These are phyloP conservation scores for Lepus americanus DNA, from an alignment of 2,113 vertebrate genomes.

Conservation along the genomic window DNA sequence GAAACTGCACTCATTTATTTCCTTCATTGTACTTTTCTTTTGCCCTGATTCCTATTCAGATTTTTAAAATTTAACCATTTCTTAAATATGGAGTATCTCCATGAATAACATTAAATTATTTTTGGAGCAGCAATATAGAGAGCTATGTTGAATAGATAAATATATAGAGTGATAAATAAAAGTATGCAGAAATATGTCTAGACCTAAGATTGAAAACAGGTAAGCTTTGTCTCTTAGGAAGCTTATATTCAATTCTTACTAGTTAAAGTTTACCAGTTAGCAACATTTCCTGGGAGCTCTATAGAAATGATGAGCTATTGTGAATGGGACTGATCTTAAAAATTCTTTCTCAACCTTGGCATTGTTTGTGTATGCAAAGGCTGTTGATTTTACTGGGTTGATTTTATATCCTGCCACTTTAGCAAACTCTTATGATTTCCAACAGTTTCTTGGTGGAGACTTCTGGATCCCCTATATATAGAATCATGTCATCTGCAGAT, in stretches of 20 bases:
- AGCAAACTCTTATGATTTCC: too few relatives aligned
- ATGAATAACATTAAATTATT: neutral
- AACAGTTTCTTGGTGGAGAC: too few relatives aligned
- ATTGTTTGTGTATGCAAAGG: too few relatives aligned
- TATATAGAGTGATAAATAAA: neutral
- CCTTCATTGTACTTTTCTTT: neutral
- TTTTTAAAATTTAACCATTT: neutral
- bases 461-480: too few relatives aligned
- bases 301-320: neutral
- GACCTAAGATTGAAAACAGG: neutral
- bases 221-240: neutral
- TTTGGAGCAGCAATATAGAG: neutral
- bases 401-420: too few relatives aligned
- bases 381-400: too few relatives aligned
- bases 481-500: too few relatives aligned
- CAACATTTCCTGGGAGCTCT: neutral
- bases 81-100: neutral
- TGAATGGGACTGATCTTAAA: too few relatives aligned
- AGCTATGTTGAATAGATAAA: neutral
- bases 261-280: neutral
- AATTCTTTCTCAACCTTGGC: too few relatives aligned
- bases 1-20: constrained; percentile 21
- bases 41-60: neutral
- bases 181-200: neutral
- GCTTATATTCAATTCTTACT: neutral